These are phyloP conservation scores for Sinocyclocheilus anophthalmus DNA, from an alignment of 2,113 vertebrate genomes.

Conservation along the genomic window DNA sequence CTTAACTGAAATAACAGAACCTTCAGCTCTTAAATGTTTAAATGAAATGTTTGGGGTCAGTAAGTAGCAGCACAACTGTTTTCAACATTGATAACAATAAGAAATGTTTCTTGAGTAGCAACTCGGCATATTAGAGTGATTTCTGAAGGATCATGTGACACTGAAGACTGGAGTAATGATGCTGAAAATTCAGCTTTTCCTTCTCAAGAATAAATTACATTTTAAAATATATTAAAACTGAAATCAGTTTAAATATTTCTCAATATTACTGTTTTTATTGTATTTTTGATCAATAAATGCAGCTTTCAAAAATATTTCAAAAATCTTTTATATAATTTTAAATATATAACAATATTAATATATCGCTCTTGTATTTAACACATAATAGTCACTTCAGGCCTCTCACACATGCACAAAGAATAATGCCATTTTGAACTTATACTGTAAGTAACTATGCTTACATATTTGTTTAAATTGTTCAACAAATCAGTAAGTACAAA, in stretches of 20 bases:
- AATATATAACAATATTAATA: no score
- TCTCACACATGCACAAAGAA: background rate
- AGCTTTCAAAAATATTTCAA: no score
- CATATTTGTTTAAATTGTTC: background rate
- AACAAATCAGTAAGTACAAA: background rate
- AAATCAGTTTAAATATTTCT: background rate
- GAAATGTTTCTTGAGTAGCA: background rate
- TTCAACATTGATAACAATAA: background rate
- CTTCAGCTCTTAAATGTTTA: background rate
- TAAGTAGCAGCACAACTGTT: background rate
- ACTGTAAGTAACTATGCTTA: no score
- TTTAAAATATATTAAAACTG: background rate
- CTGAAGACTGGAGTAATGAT: no score
- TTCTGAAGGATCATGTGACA: no score
- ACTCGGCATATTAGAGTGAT: no score
- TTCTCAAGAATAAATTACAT: background rate
- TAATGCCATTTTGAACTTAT: background rate
- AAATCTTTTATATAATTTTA: no score
- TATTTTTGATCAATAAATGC: background rate
- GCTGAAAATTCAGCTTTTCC: background rate
- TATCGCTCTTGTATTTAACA: background rate
- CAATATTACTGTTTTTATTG: no score
- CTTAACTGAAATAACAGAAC: background rate
- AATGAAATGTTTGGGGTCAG: background rate
- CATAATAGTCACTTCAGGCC: background rate